Evolutionary conservation across 2,113 vertebrate genomes (phyloP), one percentile per base, ranked within the genome.

Genomic region (Phylloscopus trochilus): DNA sequence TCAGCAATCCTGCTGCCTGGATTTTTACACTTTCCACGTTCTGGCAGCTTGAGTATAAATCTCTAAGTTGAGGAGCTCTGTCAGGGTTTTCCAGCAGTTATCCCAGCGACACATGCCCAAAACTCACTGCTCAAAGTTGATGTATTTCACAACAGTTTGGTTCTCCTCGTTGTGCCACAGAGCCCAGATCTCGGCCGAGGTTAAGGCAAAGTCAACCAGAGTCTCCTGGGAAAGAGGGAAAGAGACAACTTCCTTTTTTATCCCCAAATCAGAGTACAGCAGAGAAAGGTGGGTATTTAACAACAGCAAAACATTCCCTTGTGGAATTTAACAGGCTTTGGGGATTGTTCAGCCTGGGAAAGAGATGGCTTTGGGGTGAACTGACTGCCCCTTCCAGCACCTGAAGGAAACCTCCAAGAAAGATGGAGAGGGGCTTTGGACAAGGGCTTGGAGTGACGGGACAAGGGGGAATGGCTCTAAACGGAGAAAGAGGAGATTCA

Each of bases 61-160:
- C 7, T 62, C 5, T 15, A 20, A 24, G 31, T 2, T 14, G 7
- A 74, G 24, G 37, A 80, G 43, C 46, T 35, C 1, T 3, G 28
- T 5, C 1, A n/a, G 33, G 24, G 26, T 58, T 53, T 69, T 59
- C 30, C 22, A 14, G 20, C 43, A 63, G 33, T 16, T 10, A 35
- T 19, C 43, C 46, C 56, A 64, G 24, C 15, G 2, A 76, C 7
- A 9, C 21, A 12, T 10, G 5, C 18, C 35, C 15, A 44, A 75
- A 77, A 97, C 98, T 96, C 92, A 99, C 99, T 99, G 98, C 82
- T 99, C 99, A 84, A 99, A 99, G 97, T 99, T 99, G 97, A 99
- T 99, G 97, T 99, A 99, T 94, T 99, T 99, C 95, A 99, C 98
- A 33, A 98, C 91, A 0, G 98, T 98, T 68, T 98, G 97, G 91